Percentiles rank a stretch among this genome's conserved stretches.
These are phyloP conservation scores for Philereme transversata DNA, from an alignment of 2,888 invertebrate genomes.

Conservation along the genomic window DNA sequence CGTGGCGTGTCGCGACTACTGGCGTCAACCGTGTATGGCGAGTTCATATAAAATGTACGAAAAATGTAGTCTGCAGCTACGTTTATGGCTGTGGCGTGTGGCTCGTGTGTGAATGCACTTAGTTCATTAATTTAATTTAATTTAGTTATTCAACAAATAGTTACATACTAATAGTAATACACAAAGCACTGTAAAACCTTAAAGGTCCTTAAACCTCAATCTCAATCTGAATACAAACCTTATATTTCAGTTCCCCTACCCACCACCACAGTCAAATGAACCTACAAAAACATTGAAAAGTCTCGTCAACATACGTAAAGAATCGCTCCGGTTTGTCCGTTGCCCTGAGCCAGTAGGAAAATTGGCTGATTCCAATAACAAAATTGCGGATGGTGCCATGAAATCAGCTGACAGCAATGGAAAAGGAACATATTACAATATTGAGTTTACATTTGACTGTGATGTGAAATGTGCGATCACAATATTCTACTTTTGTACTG, in stretches of 20 bases:
- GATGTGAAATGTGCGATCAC: conserved; percentile 97
- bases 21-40: too few species aligned
- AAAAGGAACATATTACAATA: conserved; percentile 91
- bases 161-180: too few species aligned
- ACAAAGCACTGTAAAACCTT: background rate
- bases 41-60: too few species aligned
- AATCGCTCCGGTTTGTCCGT: conserved; percentile 95
- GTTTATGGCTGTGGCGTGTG: too few species aligned
- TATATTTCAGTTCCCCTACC: conserved; percentile 93
- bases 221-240: too few species aligned
- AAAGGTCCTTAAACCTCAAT: conserved; percentile 1
- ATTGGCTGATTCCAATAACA: conserved; percentile 77
- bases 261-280: conserved; percentile 97
- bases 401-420: conserved; percentile 84
- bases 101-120: background rate
- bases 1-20: too few species aligned
- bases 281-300: conserved; percentile 98
- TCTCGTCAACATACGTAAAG: conserved; percentile 97
- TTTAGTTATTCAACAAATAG: too few species aligned
- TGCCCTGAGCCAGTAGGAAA: conserved; percentile 86
- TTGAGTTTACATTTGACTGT: conserved; percentile 98
- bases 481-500: conserved; percentile 97
- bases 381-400: conserved; percentile 80
- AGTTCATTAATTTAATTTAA: background rate
- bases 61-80: too few species aligned